Base-by-base conservation (phyloP, 2,797 vertebrate genomes). In the Cryptoprocta ferox region DNA sequence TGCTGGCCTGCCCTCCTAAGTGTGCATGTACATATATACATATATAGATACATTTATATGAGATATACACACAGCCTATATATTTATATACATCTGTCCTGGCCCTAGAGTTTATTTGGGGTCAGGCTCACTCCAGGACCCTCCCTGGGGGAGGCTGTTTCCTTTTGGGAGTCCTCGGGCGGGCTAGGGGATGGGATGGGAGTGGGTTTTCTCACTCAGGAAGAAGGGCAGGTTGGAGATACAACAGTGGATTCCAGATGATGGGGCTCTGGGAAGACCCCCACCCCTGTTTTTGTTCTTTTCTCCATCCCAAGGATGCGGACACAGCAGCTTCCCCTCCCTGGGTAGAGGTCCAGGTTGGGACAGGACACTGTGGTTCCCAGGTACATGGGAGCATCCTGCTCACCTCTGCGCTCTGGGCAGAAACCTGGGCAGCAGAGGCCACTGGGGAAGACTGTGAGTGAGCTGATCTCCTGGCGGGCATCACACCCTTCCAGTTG, bases 11-110 rank as follows among this genome's bases (percentile, higher is more conserved):
- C 45, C 59, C 13, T 5, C 16, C 71, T 1, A 37, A 82, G 87
- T 91, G 53, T 6, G 1, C 87, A 97, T 98, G 98, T 98, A 98
- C 96, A 98, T 98, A 98, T 98, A 98, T 98, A 98, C 95, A 98
- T 97, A 98, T 95, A 80, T n/a, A 85, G 91, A 97, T 45, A 68
- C 48, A 7, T 96, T 95, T 96, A 45, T 95, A 68, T 83, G 80
- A 98, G 73, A 96, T 82, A 95, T 83, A 91, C 37, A 92, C 61
- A 97, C 92, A 96, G 97, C 98, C 93, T 98, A 97, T 98, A 96
- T 98, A 97, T 99, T 98, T 98, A 98, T 98, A 98, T 89, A 97
- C 87, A 0, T 2, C 86, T 35, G 50, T 91, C 61, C 82, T 76
- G 79, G 71, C 89, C 73, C 78, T 65, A 37, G 73, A 42, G 65